phyloP scores from a whole-genome alignment of 2,113 vertebrate genomes.

The Spea bombifrons region DNA sequence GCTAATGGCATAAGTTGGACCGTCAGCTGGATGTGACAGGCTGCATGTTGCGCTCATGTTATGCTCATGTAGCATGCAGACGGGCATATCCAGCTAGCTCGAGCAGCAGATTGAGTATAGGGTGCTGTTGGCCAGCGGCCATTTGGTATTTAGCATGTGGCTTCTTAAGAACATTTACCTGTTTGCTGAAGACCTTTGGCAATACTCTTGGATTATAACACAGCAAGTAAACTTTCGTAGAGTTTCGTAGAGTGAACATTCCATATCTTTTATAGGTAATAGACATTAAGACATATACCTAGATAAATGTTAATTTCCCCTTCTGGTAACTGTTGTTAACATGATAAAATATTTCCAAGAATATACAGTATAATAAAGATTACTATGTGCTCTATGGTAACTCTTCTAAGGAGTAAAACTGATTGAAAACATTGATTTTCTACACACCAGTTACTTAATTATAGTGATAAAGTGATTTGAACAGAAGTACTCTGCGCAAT shows the following conservation, averaged over 20 bases:
- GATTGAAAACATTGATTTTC: slow-evolving; percentile 30
- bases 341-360: neutral
- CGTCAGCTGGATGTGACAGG: too few species aligned
- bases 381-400: neutral
- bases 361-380: neutral
- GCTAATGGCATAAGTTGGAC: too few species aligned
- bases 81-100: too few species aligned
- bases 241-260: neutral
- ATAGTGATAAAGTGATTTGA: slow-evolving; percentile 49
- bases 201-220: neutral
- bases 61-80: too few species aligned
- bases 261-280: neutral
- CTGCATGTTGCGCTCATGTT: too few species aligned
- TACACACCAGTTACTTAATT: slow-evolving; percentile 3
- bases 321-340: neutral
- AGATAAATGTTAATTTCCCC: neutral
- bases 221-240: neutral
- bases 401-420: slow-evolving; percentile 12
- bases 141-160: slow-evolving; percentile 18
- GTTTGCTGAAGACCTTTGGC: neutral
- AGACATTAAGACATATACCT: neutral
- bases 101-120: too few species aligned
- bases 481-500: slow-evolving; percentile 47
- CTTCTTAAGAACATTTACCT: slow-evolving; percentile 23
- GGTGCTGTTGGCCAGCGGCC: neutral